Evolutionary conservation across 2,888 invertebrate species (phyloP), one percentile per base, ranked within the genome.

Genomic region (Phaedon cochleariae): DNA sequence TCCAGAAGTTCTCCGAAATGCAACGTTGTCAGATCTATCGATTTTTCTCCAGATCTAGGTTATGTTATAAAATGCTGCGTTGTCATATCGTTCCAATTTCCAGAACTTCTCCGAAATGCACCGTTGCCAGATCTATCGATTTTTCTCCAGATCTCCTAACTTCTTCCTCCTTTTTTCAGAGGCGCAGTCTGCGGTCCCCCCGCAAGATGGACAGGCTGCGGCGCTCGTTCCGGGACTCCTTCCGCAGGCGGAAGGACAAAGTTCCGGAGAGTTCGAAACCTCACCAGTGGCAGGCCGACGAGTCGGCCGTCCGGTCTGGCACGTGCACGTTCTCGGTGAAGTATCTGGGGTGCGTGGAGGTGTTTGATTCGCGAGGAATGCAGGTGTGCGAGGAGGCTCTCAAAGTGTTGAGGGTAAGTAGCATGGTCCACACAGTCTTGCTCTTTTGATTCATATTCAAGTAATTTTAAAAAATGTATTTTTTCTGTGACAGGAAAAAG

Each of bases 311-410:
- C 22, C 88, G 98, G 51, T 93, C 94, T 61, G 97, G 97, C 70
- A 96, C 96, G 12, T 99, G 99, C 86, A 94, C 93, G 79, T 99
- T 99, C 86, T 92, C 94, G 74, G 98, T 99, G 76, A 97, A 98
- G 89, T 99, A 99, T 86, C 88, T 99, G 80, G 99, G 99, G 72
- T 97, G 98, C 84, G 97, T 98, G 53, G 99, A 99, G 86, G 99
- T 99, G 41, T 98, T 96, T 85, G 99, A 99, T 86, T 98, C 98
- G 7, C 89, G 99, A 80, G 99, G 99, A 55, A 99, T 99, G 97
- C 96, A 97, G 85, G 96, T 98, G 67, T 99, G 99, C 87, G 99
- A 99, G 84, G 98, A 98, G 84, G 99, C 99, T 57, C 89, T 99
- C 69, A 98, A 98, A 88, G 95, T 96, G 73, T 89, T 99, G 70